Evolutionary conservation across 2,113 vertebrate genomes (phyloP).

Genomic region (Hydrolagus affinis): DNA sequence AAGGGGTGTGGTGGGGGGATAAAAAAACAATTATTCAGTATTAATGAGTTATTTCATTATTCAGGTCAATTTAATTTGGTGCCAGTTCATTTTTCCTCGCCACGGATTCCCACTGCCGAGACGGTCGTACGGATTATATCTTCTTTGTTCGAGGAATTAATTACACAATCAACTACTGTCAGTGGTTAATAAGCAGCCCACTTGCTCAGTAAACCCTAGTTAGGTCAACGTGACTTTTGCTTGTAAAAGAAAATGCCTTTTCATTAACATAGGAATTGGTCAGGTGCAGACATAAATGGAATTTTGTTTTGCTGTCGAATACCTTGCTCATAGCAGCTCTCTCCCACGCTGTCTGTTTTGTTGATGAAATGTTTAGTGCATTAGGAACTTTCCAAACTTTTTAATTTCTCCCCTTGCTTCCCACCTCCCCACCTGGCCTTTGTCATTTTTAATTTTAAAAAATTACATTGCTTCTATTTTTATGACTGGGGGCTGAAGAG

Average conservation of each 20-base stretch:
- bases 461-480: too few relatives aligned
- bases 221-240: not conserved
- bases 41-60: not conserved
- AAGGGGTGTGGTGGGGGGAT: too few relatives aligned
- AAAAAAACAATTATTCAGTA: not conserved
- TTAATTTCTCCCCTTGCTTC: too few relatives aligned
- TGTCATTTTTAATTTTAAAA: too few relatives aligned
- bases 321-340: not conserved
- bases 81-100: not conserved
- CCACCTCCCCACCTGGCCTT: too few relatives aligned
- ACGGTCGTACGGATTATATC: not conserved
- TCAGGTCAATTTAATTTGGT: not conserved
- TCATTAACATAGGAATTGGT: not conserved
- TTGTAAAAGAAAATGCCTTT: not conserved
- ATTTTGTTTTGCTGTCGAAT: not conserved
- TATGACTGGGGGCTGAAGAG: too few relatives aligned
- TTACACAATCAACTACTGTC: conserved; percentile 5
- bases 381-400: too few relatives aligned
- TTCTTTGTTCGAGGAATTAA: not conserved
- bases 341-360: too few relatives aligned
- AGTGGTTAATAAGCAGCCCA: not conserved
- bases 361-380: too few relatives aligned
- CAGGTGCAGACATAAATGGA: not conserved
- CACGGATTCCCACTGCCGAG: not conserved
- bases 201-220: not conserved